Evolutionary conservation across 2,113 vertebrate genomes (phyloP).

Genomic region (Cheirogaleus medius): DNA sequence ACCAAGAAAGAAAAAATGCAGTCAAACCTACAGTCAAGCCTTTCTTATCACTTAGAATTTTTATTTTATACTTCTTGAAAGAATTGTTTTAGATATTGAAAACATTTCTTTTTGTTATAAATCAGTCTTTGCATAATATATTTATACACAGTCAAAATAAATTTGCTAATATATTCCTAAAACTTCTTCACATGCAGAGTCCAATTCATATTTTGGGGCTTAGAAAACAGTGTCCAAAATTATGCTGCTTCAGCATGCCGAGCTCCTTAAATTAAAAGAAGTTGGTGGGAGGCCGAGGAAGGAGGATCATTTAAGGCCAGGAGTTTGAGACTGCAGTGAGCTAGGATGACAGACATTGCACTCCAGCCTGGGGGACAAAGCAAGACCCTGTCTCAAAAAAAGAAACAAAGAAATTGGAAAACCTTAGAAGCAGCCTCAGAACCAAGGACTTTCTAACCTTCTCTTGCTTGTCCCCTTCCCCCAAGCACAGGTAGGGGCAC

Average conservation of each 20-base stretch:
- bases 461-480: not conserved
- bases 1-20: conserved; percentile 2
- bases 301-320: too few relatives aligned
- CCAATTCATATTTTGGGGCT: not conserved
- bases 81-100: not conserved
- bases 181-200: not conserved
- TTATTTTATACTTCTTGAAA: not conserved
- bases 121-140: not conserved
- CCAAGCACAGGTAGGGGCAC: not conserved
- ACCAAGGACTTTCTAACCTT: not conserved
- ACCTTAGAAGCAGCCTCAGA: too few relatives aligned
- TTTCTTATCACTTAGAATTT: conserved; percentile 3
- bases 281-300: too few relatives aligned
- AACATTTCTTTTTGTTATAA: not conserved
- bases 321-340: too few relatives aligned
- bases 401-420: too few relatives aligned
- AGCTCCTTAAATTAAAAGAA: too few relatives aligned
- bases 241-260: too few relatives aligned
- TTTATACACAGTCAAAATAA: not conserved
- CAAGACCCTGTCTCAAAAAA: too few relatives aligned
- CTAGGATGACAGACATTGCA: too few relatives aligned
- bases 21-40: not conserved
- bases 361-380: too few relatives aligned
- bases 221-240: too few relatives aligned
- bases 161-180: not conserved